Percentiles rank a stretch among this genome's conserved stretches.
Evolutionary conservation across 1,140 invertebrate genomes (phyloP).

Genomic region (Drosophila virilis): DNA sequence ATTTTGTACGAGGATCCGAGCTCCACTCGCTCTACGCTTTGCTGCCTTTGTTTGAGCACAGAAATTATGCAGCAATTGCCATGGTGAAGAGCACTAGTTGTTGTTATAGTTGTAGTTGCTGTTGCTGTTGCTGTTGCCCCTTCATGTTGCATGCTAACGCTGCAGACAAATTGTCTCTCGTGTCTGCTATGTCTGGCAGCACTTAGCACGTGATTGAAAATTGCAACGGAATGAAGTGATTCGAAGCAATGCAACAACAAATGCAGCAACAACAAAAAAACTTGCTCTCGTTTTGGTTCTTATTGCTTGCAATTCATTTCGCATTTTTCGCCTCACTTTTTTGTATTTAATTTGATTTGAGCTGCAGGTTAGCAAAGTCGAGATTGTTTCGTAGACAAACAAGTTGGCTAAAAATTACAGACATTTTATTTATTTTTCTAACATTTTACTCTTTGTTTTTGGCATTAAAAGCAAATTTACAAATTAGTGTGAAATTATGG

Average conservation of each 20-base stretch:
- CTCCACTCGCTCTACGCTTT: conserved; percentile 13
- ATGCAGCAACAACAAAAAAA: conserved; percentile 4
- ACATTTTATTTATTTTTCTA: conserved; percentile 9
- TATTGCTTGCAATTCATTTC: conserved; percentile 61
- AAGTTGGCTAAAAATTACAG: conserved; percentile 16
- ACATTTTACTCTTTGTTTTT: conserved; percentile 57
- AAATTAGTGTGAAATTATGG: conserved; percentile 78
- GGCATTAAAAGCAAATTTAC: conserved; percentile 77
- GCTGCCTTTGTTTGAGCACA: conserved; percentile 53
- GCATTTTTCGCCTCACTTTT: conserved; percentile 19
- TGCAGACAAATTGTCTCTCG: conserved; percentile 76
- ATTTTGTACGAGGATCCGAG: conserved; percentile 24
- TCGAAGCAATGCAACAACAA: conserved; percentile 38
- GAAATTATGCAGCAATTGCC: conserved; percentile 66
- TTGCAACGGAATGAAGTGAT: conserved; percentile 75
- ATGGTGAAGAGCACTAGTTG: conserved; percentile 4
- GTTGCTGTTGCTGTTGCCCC: conserved; percentile 33
- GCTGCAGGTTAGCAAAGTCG: conserved; percentile 4
- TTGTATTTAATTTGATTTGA: conserved; percentile 42
- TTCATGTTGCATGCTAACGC: conserved; percentile 65
- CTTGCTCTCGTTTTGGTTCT: conserved; percentile 29
- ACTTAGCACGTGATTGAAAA: conserved; percentile 82
- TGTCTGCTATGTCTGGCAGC: conserved; percentile 53
- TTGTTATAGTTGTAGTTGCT: conserved; percentile 6
- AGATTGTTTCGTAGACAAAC: conserved; percentile 32